Evolutionary conservation across 2,797 vertebrate genomes (phyloP).

Genomic region (Tinamus major): DNA sequence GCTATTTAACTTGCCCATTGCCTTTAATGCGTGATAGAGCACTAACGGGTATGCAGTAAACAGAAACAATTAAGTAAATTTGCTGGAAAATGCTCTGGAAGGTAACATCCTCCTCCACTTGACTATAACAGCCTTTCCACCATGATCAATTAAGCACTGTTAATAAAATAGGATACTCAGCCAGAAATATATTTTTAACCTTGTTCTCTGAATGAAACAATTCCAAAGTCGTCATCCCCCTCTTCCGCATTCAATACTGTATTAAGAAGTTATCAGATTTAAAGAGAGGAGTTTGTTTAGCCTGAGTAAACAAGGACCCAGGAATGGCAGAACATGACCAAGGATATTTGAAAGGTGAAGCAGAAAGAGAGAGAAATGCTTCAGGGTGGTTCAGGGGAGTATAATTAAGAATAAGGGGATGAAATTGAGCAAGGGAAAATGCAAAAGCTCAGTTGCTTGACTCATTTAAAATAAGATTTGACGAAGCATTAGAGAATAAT

Average conservation of each 20-base stretch:
- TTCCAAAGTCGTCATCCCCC: not conserved
- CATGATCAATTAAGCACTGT: conserved; percentile 70
- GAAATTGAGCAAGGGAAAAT: not conserved
- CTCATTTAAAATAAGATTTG: not conserved
- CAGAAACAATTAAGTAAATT: conserved; percentile 75
- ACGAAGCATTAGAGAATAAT: not conserved
- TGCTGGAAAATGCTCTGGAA: conserved; percentile 66
- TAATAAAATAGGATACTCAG: conserved; percentile 62
- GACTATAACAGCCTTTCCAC: conserved; percentile 61
- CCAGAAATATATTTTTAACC: conserved; percentile 68
- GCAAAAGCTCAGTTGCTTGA: not conserved
- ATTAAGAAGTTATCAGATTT: not conserved
- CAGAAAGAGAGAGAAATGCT: not conserved
- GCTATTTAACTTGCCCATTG: conserved; percentile 75
- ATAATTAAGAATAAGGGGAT: not conserved
- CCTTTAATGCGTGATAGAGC: conserved; percentile 67
- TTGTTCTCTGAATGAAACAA: conserved; percentile 38
- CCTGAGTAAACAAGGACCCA: not conserved
- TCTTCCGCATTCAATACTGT: not conserved
- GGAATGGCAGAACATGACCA: not conserved
- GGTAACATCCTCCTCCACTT: conserved; percentile 64
- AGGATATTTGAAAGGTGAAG: not conserved
- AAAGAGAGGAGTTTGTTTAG: not conserved
- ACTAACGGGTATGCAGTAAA: conserved; percentile 66
- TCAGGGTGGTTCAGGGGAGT: not conserved